Evolutionary conservation across 37 sponge, comb jelly and placozoan genomes (phyloP), one percentile per base, ranked within the genome.

Genomic region (Bolinopsis microptera): DNA sequence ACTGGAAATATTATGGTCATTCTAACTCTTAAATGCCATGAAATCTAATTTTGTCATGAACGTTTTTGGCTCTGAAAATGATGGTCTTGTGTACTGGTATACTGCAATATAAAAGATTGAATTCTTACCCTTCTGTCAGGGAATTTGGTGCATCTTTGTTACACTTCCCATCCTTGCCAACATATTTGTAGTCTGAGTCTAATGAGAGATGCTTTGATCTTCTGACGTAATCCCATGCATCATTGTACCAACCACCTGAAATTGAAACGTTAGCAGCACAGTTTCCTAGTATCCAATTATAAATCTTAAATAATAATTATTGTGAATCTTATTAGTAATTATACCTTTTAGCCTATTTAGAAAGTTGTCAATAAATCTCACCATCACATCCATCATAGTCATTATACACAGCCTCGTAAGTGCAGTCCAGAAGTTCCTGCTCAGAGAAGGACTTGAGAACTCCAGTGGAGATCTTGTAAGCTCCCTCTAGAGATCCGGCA

Each of bases 401-500:
- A 21, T 38, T 22, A 38, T 86, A 86, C 26, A 23, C 13, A 5
- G 34, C 13, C 23, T 86, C 61, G 61, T 86, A 86, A n/a, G 90
- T 86, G 61, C 90, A 86, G 25, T 86, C 90, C n/a, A 86, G 90
- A 24, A 86, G 48, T 41, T 86, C 48, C 90, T 86, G 90, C 13
- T 38, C 48, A 9, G 90, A 86, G 90, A 86, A 41, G 21, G 41
- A 39, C 30, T 41, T 86, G 90, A 86, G 40, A 5, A 41, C 31
- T 40, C 90, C 90, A 38, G 90, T 86, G 16, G 41, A 16, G 27
- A 86, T 41, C 1, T 38, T 86, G 90, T 86, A 86, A 2, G 90
- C 90, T 13, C 90, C 61, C 26, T 86, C 90, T 1, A 86, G 61
- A 9, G 90, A 28, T 40, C 36, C 90, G 3, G 30, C 61, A 26